Percentiles rank a stretch among this genome's conserved stretches.
These are phyloP conservation scores for Pterostichus niger DNA, from an alignment of 2,888 invertebrate genomes.

Conservation along the genomic window DNA sequence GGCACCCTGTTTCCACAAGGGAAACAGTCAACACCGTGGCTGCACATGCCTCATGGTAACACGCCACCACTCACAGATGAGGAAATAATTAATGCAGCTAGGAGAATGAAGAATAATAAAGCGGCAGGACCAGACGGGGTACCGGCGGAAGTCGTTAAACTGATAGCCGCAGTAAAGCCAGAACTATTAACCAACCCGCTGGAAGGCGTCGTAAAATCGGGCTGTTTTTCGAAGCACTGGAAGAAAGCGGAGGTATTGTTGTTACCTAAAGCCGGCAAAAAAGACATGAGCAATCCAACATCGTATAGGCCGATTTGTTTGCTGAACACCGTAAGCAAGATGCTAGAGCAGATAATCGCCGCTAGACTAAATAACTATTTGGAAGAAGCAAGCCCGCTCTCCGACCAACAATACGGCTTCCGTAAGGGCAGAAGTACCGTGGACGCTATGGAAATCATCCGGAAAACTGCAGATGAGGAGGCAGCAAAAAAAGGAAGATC, in stretches of 20 bases:
- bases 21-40: neutral
- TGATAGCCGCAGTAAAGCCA: neutral
- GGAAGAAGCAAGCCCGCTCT: slow-evolving; percentile 58
- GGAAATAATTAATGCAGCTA: slow-evolving; percentile 27
- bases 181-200: slow-evolving; percentile 24
- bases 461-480: neutral
- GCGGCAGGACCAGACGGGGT: slow-evolving; percentile 38
- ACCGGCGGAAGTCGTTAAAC: slow-evolving; percentile 23
- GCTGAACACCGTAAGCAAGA: slow-evolving; percentile 69
- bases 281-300: slow-evolving; percentile 19
- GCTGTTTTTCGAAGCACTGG: slow-evolving; percentile 60
- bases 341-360: slow-evolving; percentile 70
- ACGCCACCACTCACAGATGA: slow-evolving; percentile 19
- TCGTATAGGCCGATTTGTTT: slow-evolving; percentile 70
- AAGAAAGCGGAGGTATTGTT: slow-evolving; percentile 66
- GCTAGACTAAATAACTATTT: slow-evolving; percentile 68
- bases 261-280: slow-evolving; percentile 67
- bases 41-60: neutral
- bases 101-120: slow-evolving; percentile 29
- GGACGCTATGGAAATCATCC: slow-evolving; percentile 10
- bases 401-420: slow-evolving; percentile 69
- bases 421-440: slow-evolving; percentile 68
- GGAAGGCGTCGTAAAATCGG: slow-evolving; percentile 55
- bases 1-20: neutral
- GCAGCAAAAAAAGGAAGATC: neutral